A percentile compares a stretch with the other conserved stretches of the same genome.
Evolutionary conservation across 2,113 vertebrate genomes (phyloP).

Genomic region (Gracilinanus agilis): DNA sequence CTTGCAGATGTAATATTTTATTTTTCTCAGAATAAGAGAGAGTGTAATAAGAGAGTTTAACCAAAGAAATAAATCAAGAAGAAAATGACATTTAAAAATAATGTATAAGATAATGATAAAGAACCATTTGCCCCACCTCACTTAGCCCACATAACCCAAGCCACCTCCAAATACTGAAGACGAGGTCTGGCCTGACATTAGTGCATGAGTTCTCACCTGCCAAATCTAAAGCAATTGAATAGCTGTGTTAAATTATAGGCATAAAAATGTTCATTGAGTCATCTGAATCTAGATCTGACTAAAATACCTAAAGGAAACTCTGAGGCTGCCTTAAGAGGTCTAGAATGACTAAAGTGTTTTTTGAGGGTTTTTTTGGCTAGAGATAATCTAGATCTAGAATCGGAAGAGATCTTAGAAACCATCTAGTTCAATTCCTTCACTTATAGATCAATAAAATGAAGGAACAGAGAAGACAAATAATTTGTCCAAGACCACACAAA

Average conservation of each 20-base stretch:
- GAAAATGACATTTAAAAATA: not conserved
- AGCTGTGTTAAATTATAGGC: not conserved
- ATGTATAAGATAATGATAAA: not conserved
- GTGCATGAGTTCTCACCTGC: not conserved
- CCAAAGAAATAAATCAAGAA: not conserved
- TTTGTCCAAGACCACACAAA: not conserved
- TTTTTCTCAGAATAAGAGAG: not conserved
- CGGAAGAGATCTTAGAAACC: not conserved
- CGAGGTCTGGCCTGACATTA: not conserved
- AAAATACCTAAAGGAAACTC: not conserved
- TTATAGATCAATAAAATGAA: not conserved
- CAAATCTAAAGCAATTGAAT: not conserved
- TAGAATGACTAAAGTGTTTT: not conserved
- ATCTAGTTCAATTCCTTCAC: not conserved
- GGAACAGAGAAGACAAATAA: not conserved
- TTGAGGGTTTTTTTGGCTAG: not conserved
- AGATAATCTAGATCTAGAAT: not conserved
- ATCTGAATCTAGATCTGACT: not conserved
- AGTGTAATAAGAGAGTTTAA: not conserved
- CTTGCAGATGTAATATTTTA: not conserved
- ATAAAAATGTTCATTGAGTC: not conserved
- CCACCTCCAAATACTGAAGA: not conserved
- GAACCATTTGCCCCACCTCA: not conserved
- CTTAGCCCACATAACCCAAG: not conserved
- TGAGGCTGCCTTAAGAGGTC: not conserved